Evolutionary conservation across 2,113 vertebrate genomes (phyloP).

Genomic region (Archocentrus centrarchus): DNA sequence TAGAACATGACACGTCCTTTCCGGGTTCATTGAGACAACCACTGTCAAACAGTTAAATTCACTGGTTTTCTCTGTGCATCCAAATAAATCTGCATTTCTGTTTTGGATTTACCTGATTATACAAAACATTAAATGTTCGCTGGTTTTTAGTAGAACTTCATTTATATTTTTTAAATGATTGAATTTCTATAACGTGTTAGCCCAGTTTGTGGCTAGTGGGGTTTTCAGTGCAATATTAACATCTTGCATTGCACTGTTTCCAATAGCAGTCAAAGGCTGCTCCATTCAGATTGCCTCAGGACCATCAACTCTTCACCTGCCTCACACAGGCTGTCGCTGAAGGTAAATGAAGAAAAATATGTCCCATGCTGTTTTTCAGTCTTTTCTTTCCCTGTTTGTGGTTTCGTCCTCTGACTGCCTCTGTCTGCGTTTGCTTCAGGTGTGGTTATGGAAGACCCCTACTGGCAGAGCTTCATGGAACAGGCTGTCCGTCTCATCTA

Average conservation of each 20-base stretch:
- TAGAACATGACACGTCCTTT: too few relatives aligned
- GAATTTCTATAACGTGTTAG: not conserved
- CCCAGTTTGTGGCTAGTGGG: not conserved
- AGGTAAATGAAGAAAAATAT: constrained; percentile 76
- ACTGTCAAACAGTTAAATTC: too few relatives aligned
- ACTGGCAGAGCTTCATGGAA: constrained; percentile 96
- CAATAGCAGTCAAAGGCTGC: constrained; percentile 76
- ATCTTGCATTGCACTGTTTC: not conserved
- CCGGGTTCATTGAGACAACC: too few relatives aligned
- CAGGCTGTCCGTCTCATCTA: constrained; percentile 88
- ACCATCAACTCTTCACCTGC: constrained; percentile 87
- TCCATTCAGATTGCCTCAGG: constrained; percentile 88
- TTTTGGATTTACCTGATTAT: too few relatives aligned
- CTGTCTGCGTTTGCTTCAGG: constrained; percentile 57
- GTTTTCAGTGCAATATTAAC: not conserved
- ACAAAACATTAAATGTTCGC: too few relatives aligned
- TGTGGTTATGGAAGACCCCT: constrained; percentile 79
- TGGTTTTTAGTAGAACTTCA: not conserved
- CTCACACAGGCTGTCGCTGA: constrained; percentile 84
- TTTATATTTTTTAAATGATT: not conserved
- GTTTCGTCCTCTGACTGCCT: not conserved
- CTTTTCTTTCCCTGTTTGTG: not conserved
- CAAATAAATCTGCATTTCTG: too few relatives aligned
- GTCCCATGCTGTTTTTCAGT: not conserved
- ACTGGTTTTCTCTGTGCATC: too few relatives aligned